Conservation (phyloP, 2,888 invertebrate genomes). For the Globia sparganii region DNA sequence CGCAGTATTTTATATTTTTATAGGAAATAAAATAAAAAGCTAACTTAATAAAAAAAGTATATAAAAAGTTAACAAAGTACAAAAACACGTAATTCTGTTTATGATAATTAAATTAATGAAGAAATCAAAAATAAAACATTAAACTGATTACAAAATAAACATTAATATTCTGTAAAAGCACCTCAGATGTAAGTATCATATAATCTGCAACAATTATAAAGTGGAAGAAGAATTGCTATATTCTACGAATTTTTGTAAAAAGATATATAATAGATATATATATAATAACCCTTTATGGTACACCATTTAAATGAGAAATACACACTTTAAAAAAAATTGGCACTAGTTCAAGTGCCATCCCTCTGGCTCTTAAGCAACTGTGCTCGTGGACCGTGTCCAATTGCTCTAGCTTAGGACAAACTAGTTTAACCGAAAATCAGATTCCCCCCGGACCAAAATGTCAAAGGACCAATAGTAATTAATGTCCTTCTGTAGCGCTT, state of each 20-base stretch:
- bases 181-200: no score
- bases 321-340: background rate
- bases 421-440: background rate
- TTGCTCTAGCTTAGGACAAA: background rate
- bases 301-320: background rate
- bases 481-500: constrained; percentile 78
- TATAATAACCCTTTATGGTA: background rate
- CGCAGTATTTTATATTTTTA: no score
- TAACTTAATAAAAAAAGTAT: no score
- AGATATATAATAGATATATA: background rate
- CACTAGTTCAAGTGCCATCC: background rate
- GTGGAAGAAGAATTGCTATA: background rate
- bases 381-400: background rate
- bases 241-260: background rate
- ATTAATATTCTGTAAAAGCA: no score
- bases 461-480: background rate
- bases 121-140: no score
- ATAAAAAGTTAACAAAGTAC: no score
- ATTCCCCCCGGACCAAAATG: background rate
- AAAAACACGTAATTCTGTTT: no score
- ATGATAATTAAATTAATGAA: no score
- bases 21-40: no score
- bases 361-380: background rate
- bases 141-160: no score
- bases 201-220: no score